A percentile compares a stretch with the other conserved stretches of the same genome.
Conservation (phyloP, 2,888 invertebrate species). For the Eretmocerus hayati region DNA sequence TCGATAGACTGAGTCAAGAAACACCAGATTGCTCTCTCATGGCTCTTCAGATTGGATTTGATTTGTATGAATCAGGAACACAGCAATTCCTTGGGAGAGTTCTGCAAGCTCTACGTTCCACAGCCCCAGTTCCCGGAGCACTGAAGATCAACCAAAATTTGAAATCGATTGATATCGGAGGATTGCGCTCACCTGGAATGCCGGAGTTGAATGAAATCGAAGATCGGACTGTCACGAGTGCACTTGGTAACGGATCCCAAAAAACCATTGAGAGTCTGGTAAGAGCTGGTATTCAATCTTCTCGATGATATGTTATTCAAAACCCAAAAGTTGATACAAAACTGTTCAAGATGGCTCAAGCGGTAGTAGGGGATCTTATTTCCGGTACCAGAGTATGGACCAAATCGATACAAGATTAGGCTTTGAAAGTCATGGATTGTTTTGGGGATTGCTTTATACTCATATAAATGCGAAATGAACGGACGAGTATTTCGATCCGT, state of each 20-base stretch:
- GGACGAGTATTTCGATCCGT: no score
- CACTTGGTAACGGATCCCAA: slow-evolving; percentile 33
- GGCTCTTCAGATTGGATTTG: slow-evolving; percentile 99
- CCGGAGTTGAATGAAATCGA: slow-evolving; percentile 24
- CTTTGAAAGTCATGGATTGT: no score
- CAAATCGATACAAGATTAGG: no score
- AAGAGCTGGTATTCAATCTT: no score
- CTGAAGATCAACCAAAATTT: slow-evolving; percentile 61
- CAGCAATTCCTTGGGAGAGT: slow-evolving; percentile 92
- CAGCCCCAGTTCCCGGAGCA: slow-evolving; percentile 74
- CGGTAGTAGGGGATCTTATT: no score
- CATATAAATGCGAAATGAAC: no score
- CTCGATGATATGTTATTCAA: no score
- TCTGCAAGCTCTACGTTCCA: slow-evolving; percentile 71
- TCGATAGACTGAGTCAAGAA: slow-evolving; percentile 82
- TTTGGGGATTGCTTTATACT: no score
- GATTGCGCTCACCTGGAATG: slow-evolving; percentile 37
- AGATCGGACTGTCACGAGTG: no score
- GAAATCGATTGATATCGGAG: slow-evolving; percentile 52
- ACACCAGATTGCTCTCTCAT: slow-evolving; percentile 75
- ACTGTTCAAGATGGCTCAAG: no score
- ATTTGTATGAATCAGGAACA: slow-evolving; percentile 97
- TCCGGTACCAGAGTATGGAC: no score
- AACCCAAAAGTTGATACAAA: no score
- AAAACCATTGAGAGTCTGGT: slow-evolving; percentile 51